phyloP scores from a whole-genome alignment of 2,797 vertebrate genomes.

The Scolopax bukidnonensis region DNA sequence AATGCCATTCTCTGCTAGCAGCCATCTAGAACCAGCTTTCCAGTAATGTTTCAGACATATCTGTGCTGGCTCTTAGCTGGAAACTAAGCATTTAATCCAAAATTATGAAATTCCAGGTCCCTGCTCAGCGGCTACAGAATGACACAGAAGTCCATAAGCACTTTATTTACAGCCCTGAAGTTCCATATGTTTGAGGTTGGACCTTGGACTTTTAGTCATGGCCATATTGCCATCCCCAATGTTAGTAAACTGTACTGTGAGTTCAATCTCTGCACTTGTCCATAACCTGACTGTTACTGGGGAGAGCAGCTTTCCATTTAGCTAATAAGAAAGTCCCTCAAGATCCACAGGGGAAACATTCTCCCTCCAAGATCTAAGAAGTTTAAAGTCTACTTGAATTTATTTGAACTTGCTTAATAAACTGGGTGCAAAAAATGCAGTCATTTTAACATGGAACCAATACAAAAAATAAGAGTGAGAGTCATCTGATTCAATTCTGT shows the following conservation, averaged over 20 bases:
- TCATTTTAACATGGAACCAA: background rate
- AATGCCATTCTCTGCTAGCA: background rate
- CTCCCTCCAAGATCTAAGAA: background rate
- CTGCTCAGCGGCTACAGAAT: background rate
- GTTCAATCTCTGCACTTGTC: background rate
- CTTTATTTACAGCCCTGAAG: background rate
- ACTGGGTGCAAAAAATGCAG: background rate
- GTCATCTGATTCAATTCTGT: background rate
- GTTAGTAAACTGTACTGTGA: background rate
- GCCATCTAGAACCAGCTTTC: background rate
- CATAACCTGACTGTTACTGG: background rate
- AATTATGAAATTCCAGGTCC: background rate
- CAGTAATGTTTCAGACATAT: background rate
- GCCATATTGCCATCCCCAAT: background rate
- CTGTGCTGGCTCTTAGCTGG: background rate
- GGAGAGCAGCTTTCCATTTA: background rate
- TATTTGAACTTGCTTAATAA: conserved; percentile 31
- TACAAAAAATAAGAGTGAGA: background rate
- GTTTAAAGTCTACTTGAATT: conserved; percentile 32
- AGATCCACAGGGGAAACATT: background rate
- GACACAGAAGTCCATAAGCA: background rate
- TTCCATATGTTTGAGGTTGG: background rate
- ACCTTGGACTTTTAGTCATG: background rate
- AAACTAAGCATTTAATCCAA: background rate
- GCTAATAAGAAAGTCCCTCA: background rate